Percentiles rank a stretch among this genome's conserved stretches.
phyloP scores from a whole-genome alignment of 2,888 invertebrate genomes.

The Sialis lutaria region DNA sequence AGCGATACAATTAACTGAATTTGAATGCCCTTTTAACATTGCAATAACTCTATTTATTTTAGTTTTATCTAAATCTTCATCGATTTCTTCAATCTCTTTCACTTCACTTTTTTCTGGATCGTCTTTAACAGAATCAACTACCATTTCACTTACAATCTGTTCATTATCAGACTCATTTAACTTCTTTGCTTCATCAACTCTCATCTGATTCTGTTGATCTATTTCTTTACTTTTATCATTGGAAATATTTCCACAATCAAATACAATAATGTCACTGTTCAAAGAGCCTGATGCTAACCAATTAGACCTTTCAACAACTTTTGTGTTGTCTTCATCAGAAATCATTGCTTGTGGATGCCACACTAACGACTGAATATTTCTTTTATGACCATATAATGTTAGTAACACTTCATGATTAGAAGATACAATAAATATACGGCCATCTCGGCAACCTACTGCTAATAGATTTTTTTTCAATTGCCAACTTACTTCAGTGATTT shows the following conservation, averaged over 20 bases:
- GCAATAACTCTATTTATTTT: conserved; percentile 10
- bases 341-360: conserved; percentile 59
- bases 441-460: conserved; percentile 42
- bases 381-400: conserved; percentile 33
- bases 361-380: conserved; percentile 41
- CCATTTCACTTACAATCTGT: conserved; percentile 2
- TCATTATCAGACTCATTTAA: neutral
- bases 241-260: conserved; percentile 20
- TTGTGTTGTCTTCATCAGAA: conserved; percentile 32
- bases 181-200: neutral
- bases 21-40: conserved; percentile 27
- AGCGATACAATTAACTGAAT: conserved; percentile 33
- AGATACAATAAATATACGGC: conserved; percentile 29
- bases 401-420: conserved; percentile 13
- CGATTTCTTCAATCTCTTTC: neutral
- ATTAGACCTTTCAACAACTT: conserved; percentile 25
- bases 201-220: too few relatives aligned
- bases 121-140: conserved; percentile 14
- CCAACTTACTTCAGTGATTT: conserved; percentile 38
- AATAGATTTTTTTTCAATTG: conserved; percentile 38
- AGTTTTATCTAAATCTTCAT: conserved; percentile 7
- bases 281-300: conserved; percentile 46
- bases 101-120: conserved; percentile 17
- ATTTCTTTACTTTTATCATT: neutral
- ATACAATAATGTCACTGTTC: conserved; percentile 30